phyloP scores from a whole-genome alignment of 2,888 invertebrate genomes.

The Polietes domitor region DNA sequence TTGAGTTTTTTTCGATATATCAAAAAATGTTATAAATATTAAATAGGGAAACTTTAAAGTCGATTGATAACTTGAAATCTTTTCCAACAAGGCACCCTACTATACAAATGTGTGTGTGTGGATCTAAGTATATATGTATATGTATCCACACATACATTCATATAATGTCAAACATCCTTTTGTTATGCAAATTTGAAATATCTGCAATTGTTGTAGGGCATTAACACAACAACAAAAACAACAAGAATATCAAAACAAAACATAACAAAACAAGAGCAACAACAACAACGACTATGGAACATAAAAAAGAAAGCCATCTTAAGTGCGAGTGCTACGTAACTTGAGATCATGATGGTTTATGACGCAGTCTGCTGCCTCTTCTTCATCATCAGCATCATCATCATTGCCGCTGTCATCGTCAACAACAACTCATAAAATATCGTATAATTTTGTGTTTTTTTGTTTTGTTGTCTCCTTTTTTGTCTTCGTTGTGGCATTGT shows the following conservation, averaged over 20 bases:
- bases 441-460: not conserved
- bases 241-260: not conserved
- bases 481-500: not conserved
- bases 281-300: not conserved
- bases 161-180: not conserved
- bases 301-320: not conserved
- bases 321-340: not conserved
- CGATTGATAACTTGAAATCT: too few species aligned
- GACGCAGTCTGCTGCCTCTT: not conserved
- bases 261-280: not conserved
- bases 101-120: too few species aligned
- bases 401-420: too few species aligned
- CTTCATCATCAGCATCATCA: not conserved
- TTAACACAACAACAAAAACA: not conserved
- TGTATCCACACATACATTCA: too few species aligned
- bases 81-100: too few species aligned
- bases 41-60: too few species aligned
- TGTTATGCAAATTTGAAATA: not conserved
- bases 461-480: not conserved
- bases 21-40: too few species aligned
- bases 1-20: too few species aligned
- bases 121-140: too few species aligned
- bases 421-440: not conserved
- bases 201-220: conserved; percentile 3
- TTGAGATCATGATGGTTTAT: not conserved